Base-by-base conservation (phyloP, 2,113 vertebrate species). In the Rousettus leschenaultii region DNA sequence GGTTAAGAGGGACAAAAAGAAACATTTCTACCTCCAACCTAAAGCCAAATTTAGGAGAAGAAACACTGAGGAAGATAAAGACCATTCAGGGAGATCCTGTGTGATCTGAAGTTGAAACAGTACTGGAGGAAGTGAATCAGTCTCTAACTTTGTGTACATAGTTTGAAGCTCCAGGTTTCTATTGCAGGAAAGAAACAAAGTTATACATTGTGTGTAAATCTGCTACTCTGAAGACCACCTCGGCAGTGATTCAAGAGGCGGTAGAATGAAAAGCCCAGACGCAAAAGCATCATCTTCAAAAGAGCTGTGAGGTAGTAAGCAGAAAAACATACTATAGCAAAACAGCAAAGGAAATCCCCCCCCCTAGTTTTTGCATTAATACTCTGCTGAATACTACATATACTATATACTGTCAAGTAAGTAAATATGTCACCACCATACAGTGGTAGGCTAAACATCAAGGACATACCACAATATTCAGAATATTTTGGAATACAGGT, bases 241-340 rank as follows among this genome's bases (percentile, higher is more conserved):
- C 40, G 59, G 48, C 1, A 61, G 18, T 77, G 33, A 88, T 59
- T 71, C 51, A 59, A 88, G 33, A 86, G 30, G 16, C 61, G 53
- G 53, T 1, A 43, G 26, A 86, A 92, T 24, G 33, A 66, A 51
- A 65, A 77, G 45, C 15, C 70, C 78, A 92, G n/a, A 79, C 9
- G 85, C 45, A 71, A 89, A 91, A 80, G 10, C 30, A 92, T 55
- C 71, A 45, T 71, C 45, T 57, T 92, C 78, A 89, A 92, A 89
- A 33, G n/a, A 85, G 57, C 21, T 84, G 35, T 89, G n/a, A 84
- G 35, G 28, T 16, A 68, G 24, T 38, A 48, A 40, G 51, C 45
- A 88, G 43, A 35, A 65, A 71, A 77, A 85, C 11, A 57, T 6
- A 87, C 40, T 38, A 53, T 8, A 82, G n/a, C 63, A 85, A 79